These are phyloP conservation scores for Cephus cinctus DNA, from an alignment of 1,140 invertebrate genomes.

Conservation along the genomic window DNA sequence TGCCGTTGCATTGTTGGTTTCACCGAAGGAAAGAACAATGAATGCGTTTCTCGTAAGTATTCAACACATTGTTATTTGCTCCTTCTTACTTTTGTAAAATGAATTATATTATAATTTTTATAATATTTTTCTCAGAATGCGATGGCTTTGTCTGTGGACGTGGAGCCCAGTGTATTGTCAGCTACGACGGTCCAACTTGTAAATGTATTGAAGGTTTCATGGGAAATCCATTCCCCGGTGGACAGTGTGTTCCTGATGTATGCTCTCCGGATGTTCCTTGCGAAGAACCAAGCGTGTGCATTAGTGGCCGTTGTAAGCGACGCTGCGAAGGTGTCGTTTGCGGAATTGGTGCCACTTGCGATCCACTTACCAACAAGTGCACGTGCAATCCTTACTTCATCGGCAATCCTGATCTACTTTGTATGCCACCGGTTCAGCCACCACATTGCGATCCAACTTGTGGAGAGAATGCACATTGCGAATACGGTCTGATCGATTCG, in stretches of 20 bases:
- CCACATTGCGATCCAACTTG: conserved; percentile 79
- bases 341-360: conserved; percentile 79
- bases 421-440: conserved; percentile 81
- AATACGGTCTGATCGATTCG: conserved; percentile 71
- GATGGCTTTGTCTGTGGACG: conserved; percentile 75
- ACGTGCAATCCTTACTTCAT: conserved; percentile 84
- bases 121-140: conserved; percentile 61
- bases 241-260: conserved; percentile 74
- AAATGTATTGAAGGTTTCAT: conserved; percentile 81
- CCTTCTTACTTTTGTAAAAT: conserved; percentile 4
- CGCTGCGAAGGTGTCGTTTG: conserved; percentile 83
- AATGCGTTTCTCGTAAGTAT: conserved; percentile 75
- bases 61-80: conserved; percentile 5
- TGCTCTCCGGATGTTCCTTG: conserved; percentile 78
- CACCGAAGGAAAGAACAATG: conserved; percentile 70
- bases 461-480: conserved; percentile 81
- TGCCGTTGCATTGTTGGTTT: conserved; percentile 84
- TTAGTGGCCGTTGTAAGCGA: conserved; percentile 80
- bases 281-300: conserved; percentile 74
- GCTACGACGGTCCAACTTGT: conserved; percentile 80
- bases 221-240: conserved; percentile 89
- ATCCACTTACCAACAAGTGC: conserved; percentile 77
- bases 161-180: conserved; percentile 87
- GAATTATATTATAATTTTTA: conserved; percentile 16
- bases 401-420: conserved; percentile 84